Base-by-base conservation (phyloP, 2,888 invertebrate genomes). In the Pyrgus malvae region DNA sequence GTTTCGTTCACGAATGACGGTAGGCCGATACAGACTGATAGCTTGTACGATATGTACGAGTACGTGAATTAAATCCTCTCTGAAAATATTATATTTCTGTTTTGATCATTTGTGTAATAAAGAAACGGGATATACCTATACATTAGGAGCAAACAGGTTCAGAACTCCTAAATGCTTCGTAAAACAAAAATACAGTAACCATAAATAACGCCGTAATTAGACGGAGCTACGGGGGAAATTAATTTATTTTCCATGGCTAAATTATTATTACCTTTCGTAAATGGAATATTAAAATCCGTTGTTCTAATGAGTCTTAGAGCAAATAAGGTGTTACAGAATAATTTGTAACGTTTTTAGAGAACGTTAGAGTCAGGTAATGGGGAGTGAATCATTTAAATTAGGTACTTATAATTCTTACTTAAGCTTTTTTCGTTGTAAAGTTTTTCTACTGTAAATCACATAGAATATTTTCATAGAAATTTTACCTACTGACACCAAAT, bases 61-160 rank as follows among this genome's bases (percentile, higher is more conserved):
- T n/a, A n/a, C n/a, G n/a, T n/a, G n/a, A n/a, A n/a, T n/a, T n/a
- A n/a, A n/a, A n/a, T n/a, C n/a, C n/a, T n/a, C n/a, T n/a, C n/a
- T n/a, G n/a, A n/a, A n/a, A n/a, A n/a, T n/a, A n/a, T n/a, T n/a
- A n/a, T n/a, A n/a, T n/a, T n/a, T n/a, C n/a, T n/a, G n/a, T 14
- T 33, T 14, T 11, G 7, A 33, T 14, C 14, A 12, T 33, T 5
- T 14, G 14, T 2, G 7, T 33, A 33, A 12, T 33, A 33, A 33
- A 33, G 6, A 33, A 14, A 8, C 11, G 12, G 6, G 3, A 4
- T 3, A 3, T 21, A 21, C 6, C 6, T 31, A 12, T 16, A 16
- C 16, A 5, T 21, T 46, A 27, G 27, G 42, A 27, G n/a, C 31
- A 49, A 57, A 46, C 53, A 58, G 57, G 49, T 42, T 56, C 60